These are phyloP conservation scores for Patiria pectinifera DNA, from an alignment of 53 echinoderm and acorn worm species.

Conservation along the genomic window DNA sequence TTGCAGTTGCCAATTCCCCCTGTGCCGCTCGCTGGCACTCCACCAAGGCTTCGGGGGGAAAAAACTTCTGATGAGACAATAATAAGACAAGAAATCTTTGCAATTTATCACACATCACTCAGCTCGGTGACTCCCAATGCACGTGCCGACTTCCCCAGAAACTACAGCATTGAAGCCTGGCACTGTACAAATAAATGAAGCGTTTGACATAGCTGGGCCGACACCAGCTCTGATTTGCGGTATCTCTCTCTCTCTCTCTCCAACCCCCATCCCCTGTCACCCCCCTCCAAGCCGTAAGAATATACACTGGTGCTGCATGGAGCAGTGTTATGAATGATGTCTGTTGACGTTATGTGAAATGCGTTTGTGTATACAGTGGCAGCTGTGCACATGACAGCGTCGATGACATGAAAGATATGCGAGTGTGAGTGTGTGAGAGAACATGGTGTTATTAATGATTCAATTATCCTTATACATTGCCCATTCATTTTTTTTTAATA, in stretches of 20 bases:
- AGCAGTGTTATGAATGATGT: constrained; percentile 8
- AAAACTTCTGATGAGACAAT: not conserved
- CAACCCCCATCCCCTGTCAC: not conserved
- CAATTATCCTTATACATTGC: not conserved
- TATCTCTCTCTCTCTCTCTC: not conserved
- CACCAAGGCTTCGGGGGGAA: not conserved
- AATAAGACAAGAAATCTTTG: not conserved
- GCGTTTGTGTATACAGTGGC: not conserved
- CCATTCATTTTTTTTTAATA: no score
- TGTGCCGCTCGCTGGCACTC: no score
- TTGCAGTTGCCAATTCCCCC: no score
- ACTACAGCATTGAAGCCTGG: not conserved
- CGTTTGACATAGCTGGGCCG: constrained; percentile 17
- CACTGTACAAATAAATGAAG: constrained; percentile 54
- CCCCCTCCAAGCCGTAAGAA: not conserved
- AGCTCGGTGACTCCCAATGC: not conserved
- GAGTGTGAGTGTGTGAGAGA: not conserved
- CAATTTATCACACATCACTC: not conserved
- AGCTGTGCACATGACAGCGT: constrained; percentile 13
- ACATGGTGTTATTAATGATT: not conserved
- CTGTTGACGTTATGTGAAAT: not conserved
- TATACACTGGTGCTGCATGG: not conserved
- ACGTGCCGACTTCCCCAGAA: not conserved
- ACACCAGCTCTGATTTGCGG: not conserved
- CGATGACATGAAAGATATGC: not conserved